Percentiles rank a stretch among this genome's conserved stretches.
These are phyloP conservation scores for Drosophila lacteicornis DNA, from an alignment of 1,140 invertebrate species.

Conservation along the genomic window DNA sequence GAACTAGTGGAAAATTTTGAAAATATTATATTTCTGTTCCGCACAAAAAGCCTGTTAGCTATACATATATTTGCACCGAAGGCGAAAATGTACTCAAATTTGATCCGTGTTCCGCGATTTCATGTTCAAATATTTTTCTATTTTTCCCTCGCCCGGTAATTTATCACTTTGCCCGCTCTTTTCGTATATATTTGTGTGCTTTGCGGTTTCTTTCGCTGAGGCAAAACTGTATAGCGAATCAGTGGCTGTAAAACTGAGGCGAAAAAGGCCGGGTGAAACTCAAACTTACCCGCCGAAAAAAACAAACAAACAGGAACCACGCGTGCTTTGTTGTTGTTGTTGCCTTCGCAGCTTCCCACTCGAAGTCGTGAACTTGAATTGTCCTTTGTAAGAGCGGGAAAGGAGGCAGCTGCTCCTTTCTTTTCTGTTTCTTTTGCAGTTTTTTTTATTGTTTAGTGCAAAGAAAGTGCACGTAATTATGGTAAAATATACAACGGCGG, in stretches of 20 bases:
- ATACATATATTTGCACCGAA: background rate
- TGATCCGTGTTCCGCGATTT: conserved; percentile 9
- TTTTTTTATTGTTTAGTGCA: conserved; percentile 16
- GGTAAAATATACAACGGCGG: conserved; percentile 70
- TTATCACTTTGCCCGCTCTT: conserved; percentile 27
- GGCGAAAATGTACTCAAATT: conserved; percentile 18
- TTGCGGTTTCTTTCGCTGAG: background rate
- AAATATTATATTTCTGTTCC: background rate
- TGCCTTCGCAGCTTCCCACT: conserved; percentile 52
- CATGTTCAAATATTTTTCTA: conserved; percentile 27
- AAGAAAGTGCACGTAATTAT: conserved; percentile 67
- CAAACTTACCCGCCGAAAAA: conserved; percentile 61
- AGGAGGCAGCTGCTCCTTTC: conserved; percentile 15
- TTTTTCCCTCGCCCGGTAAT: conserved; percentile 10
- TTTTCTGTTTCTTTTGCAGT: conserved; percentile 17
- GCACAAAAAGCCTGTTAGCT: background rate
- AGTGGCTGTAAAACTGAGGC: conserved; percentile 46
- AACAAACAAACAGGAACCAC: conserved; percentile 23
- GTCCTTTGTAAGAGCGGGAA: conserved; percentile 54
- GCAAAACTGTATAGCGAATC: conserved; percentile 21
- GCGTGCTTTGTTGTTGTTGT: conserved; percentile 20
- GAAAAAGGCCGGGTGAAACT: conserved; percentile 40
- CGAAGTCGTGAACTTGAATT: conserved; percentile 70
- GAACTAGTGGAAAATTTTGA: conserved; percentile 4
- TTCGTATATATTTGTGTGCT: conserved; percentile 8